Base-by-base conservation (phyloP, 35 echinoderm and acorn worm species). In the Apostichopus californicus region DNA sequence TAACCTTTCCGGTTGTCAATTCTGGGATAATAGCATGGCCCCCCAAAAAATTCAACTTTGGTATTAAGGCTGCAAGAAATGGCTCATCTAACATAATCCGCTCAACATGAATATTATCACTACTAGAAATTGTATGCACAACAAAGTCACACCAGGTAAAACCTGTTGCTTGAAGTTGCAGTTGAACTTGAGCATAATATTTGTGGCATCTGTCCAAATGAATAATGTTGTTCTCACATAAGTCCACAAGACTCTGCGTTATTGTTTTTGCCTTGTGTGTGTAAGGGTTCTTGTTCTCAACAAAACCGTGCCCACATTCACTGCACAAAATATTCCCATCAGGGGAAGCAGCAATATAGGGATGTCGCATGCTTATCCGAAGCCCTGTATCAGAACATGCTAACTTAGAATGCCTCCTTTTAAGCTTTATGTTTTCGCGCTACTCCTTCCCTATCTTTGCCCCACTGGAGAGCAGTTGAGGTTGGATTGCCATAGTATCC, bases 261-360 rank as follows among this genome's bases (percentile, higher is more conserved):
- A 92, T 94, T 55, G 90, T 60, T 12, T 55, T 73, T 75, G 66
- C 71, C 7, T 73, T 81, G 28, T 95, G 70, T 20, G 60, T 95
- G 57, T 87, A 95, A 78, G 94, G 90, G 70, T 95, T 95, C 56
- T 95, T 95, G 18, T 92, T 55, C 56, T 95, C 94, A 5, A 95
- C 5, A 10, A 95, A 73, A 10, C 94, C 94, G 28, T 12, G 73
- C 24, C 94, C 94, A 95, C 94, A 93, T 21, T 83, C n/a, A 55
- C 81, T 86, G 18, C 94, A 95, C 52, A 24, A 65, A 22, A 92
- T 23, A 73, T 89, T 87, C 2, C 73, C 90, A 89, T 95, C 83
- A 54, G 90, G 90, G 3, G 94, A 89, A 18, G 94, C 90, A 5
- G 94, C 94, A 73, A 92, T 79, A 78, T 92, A 95, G 55, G 94